phyloP scores from a whole-genome alignment of 2,888 invertebrate species.

The Dolichopus griseipennis region DNA sequence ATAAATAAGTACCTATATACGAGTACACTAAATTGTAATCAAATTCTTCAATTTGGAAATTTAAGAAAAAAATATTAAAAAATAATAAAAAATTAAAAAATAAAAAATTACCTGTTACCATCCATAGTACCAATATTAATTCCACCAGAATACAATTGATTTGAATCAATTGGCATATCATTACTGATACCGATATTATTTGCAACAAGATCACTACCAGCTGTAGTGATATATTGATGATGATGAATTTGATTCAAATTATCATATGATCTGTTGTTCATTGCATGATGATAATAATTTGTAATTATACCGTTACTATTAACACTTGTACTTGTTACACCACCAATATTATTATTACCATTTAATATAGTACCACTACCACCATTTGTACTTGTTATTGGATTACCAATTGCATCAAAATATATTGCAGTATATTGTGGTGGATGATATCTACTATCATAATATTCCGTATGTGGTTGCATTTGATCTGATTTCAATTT shows the following conservation, averaged over 20 bases:
- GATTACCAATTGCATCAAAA: conserved; percentile 27
- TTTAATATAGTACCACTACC: background rate
- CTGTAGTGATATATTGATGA: background rate
- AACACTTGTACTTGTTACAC: background rate
- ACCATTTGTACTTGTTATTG: background rate
- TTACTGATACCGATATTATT: background rate
- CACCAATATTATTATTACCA: background rate
- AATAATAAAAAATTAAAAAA: background rate
- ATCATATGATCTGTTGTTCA: background rate
- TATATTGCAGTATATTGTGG: conserved; percentile 40
- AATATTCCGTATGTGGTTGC: conserved; percentile 10
- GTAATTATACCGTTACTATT: background rate
- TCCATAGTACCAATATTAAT: background rate
- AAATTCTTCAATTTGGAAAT: no score
- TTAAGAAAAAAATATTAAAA: background rate
- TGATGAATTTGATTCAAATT: conserved; percentile 10
- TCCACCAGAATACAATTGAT: background rate
- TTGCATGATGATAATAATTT: background rate
- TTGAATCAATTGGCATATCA: background rate
- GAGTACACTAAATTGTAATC: background rate
- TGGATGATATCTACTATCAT: conserved; percentile 24
- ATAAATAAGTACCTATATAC: background rate
- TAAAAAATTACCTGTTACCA: background rate
- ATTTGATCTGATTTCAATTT: conserved; percentile 2
- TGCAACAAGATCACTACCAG: background rate